phyloP scores from a whole-genome alignment of 2,113 vertebrate species.

The Candoia aspera region DNA sequence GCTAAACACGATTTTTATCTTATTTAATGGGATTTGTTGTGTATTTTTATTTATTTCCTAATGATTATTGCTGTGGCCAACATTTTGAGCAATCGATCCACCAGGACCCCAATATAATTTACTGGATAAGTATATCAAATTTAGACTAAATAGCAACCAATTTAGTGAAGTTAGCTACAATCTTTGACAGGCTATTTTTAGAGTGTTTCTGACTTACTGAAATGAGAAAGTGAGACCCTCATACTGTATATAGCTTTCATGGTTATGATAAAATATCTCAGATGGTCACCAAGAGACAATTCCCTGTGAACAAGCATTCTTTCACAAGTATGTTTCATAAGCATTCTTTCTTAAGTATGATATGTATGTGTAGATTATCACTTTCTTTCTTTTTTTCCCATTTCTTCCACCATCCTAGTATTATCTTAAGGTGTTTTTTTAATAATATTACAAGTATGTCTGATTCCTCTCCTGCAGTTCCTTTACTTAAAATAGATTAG shows the following conservation, averaged over 20 bases:
- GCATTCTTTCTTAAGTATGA: not conserved
- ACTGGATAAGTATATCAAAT: not conserved
- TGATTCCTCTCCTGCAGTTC: too few species aligned
- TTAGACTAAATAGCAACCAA: not conserved
- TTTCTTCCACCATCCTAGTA: not conserved
- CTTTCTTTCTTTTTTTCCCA: not conserved
- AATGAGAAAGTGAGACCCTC: not conserved
- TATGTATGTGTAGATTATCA: not conserved
- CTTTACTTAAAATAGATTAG: not conserved
- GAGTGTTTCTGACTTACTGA: not conserved
- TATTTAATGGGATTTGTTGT: not conserved
- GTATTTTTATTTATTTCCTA: not conserved
- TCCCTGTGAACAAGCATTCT: not conserved
- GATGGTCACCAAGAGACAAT: not conserved
- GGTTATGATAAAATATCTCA: not conserved
- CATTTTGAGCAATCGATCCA: not conserved
- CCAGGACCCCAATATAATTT: not conserved
- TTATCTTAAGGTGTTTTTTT: not conserved
- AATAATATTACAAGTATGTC: not conserved
- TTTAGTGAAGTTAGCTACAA: not conserved
- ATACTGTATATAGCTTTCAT: not conserved
- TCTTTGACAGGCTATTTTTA: not conserved
- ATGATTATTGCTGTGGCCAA: not conserved
- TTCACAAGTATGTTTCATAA: not conserved
- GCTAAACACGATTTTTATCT: not conserved